Percentiles rank a stretch among this genome's conserved stretches.
These are phyloP conservation scores for Meghimatium bilineatum DNA, from an alignment of 2,888 invertebrate genomes.

Conservation along the genomic window DNA sequence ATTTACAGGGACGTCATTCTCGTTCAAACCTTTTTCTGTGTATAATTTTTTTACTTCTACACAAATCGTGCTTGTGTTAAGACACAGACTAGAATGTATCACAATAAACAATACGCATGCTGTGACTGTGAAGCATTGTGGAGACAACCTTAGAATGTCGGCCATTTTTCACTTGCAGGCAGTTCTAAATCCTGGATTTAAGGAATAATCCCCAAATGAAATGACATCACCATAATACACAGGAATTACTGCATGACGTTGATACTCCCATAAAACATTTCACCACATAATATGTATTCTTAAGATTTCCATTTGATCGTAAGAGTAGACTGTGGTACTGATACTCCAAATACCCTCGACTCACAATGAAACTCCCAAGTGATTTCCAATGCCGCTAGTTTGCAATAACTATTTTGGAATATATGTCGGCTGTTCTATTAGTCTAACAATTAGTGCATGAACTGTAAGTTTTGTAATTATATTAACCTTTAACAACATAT, in stretches of 20 bases:
- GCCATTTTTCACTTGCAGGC: slow-evolving; percentile 56
- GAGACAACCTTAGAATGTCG: slow-evolving; percentile 52
- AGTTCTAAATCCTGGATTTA: slow-evolving; percentile 19
- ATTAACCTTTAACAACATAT: no score
- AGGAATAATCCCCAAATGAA: slow-evolving; percentile 26
- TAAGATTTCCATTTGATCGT: no score
- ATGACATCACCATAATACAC: slow-evolving; percentile 36
- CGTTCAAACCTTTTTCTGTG: slow-evolving; percentile 86
- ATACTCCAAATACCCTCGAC: no score
- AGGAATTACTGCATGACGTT: slow-evolving; percentile 19
- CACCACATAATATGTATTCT: slow-evolving; percentile 14
- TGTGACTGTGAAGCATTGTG: slow-evolving; percentile 52
- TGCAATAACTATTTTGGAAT: not conserved
- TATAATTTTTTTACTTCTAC: slow-evolving; percentile 88
- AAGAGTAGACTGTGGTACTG: no score
- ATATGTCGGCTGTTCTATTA: slow-evolving; percentile 45
- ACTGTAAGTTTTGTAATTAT: no score
- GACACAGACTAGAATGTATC: slow-evolving; percentile 54
- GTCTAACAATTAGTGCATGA: no score
- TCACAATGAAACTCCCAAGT: no score
- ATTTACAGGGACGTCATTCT: slow-evolving; percentile 86
- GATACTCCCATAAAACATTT: slow-evolving; percentile 41
- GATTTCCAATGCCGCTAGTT: slow-evolving; percentile 9
- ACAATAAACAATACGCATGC: slow-evolving; percentile 56
- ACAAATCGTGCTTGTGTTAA: slow-evolving; percentile 81